Evolutionary conservation across 2,797 vertebrate species (phyloP), one percentile per base, ranked within the genome.

Genomic region (Megalops cyprinoides): DNA sequence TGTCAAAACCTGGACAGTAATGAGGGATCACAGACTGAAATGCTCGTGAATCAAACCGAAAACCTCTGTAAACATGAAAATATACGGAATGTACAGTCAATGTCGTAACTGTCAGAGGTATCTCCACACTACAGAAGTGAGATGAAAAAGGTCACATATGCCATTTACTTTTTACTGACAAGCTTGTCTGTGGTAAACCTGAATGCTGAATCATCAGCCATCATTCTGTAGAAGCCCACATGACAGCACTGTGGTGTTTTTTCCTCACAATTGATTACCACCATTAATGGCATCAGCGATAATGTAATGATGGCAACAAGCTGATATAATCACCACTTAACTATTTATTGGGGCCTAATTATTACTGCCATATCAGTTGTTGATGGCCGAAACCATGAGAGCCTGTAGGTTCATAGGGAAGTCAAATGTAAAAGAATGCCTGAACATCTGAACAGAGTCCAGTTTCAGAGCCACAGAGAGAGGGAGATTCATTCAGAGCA

Each of bases 91-190:
- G n/a, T n/a, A n/a, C n/a, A n/a, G n/a, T n/a, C 18, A 20, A 31
- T 25, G 62, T 67, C 65, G 42, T 34, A 20, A 71, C 20, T 44
- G n/a, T 18, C 39, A 20, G 3, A 48, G 4, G 46, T n/a, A 44
- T 3, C 2, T 44, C 37, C 44, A 15, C 31, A 23, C 67, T 42
- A 44, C 14, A 23, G 39, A 71, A 71, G 39, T 71, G 67, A 67
- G 67, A 71, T n/a, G n/a, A n/a, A 71, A 20, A 23, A 42, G 39
- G 67, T 71, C 67, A 71, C n/a, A 23, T 44, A 39, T n/a, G 62
- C 67, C 20, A 71, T 44, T 71, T 20, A 2, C 7, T 71, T 71
- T 0, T 23, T n/a, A 53, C 6, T 53, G 18, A 71, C 39, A 71
- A 71, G 39, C 67, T 18, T 10, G 20, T n/a, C 20, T n/a, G 67